phyloP scores from a whole-genome alignment of 1,140 invertebrate genomes.

The Heliconius hewitsoni region DNA sequence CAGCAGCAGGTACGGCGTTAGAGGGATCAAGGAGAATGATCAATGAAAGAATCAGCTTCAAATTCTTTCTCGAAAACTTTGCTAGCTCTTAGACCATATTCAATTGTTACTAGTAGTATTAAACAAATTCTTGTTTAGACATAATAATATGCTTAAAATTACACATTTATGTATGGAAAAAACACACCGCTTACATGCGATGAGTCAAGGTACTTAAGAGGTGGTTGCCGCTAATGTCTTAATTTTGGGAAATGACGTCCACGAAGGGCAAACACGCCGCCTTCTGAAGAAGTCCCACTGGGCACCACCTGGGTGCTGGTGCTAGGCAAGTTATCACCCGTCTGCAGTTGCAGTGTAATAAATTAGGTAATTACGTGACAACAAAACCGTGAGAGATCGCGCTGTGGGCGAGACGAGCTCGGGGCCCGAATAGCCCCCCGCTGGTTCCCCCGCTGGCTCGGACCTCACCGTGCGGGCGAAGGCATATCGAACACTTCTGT shows the following conservation, averaged over 20 bases:
- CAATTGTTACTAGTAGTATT: background rate
- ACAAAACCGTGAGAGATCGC: conserved; percentile 74
- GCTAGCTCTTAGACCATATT: background rate
- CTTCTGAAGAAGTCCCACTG: conserved; percentile 55
- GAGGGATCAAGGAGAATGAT: too few relatives aligned
- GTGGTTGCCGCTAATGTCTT: conserved; percentile 64
- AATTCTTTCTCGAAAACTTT: too few relatives aligned
- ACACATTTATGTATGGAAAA: too few relatives aligned
- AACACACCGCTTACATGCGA: background rate
- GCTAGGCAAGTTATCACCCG: conserved; percentile 53
- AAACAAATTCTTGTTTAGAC: too few relatives aligned
- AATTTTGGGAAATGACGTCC: conserved; percentile 73
- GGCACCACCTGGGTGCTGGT: conserved; percentile 39
- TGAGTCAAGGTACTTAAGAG: conserved; percentile 27
- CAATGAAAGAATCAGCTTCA: too few relatives aligned
- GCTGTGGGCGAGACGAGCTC: conserved; percentile 56
- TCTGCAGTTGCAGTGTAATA: conserved; percentile 66
- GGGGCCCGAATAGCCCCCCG: conserved; percentile 57
- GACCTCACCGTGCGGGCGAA: conserved; percentile 65
- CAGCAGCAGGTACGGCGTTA: too few relatives aligned
- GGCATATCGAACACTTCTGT: conserved; percentile 61
- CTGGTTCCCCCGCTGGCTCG: conserved; percentile 64
- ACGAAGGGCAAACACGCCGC: conserved; percentile 67
- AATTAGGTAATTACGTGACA: conserved; percentile 77
- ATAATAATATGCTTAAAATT: too few relatives aligned